These are phyloP conservation scores for Aphelinus certus DNA, from an alignment of 1,140 invertebrate species.

Conservation along the genomic window DNA sequence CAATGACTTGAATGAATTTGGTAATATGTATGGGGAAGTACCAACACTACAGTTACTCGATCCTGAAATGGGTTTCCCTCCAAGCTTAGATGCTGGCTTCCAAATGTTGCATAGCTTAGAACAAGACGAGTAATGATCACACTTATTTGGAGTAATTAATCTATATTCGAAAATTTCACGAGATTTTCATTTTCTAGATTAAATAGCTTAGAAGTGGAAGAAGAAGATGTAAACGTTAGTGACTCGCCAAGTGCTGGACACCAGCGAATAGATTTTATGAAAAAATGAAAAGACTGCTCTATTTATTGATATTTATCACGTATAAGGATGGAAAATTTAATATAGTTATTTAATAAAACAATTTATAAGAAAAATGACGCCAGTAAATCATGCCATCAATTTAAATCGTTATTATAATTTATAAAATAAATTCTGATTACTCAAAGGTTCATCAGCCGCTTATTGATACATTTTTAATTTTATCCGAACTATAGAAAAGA, in stretches of 20 bases:
- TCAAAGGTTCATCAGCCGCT: no score
- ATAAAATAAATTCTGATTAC: no score
- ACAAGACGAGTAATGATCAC: constrained; percentile 60
- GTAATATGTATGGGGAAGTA: constrained; percentile 60
- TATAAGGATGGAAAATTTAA: constrained; percentile 5
- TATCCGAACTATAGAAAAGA: background rate
- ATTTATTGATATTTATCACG: background rate
- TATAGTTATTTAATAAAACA: constrained; percentile 12
- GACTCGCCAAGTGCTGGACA: constrained; percentile 48
- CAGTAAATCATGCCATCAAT: background rate
- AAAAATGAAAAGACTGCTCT: constrained; percentile 37
- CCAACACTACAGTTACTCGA: constrained; percentile 64
- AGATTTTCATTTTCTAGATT: constrained; percentile 46
- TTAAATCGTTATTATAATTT: background rate
- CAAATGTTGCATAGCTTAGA: constrained; percentile 67
- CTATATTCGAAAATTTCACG: background rate
- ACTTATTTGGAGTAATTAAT: background rate
- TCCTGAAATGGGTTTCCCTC: constrained; percentile 63
- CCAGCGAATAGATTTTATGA: constrained; percentile 41
- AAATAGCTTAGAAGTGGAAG: constrained; percentile 58
- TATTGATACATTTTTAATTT: background rate
- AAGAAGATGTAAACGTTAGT: constrained; percentile 56
- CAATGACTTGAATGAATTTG: constrained; percentile 60
- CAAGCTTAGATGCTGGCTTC: constrained; percentile 65
- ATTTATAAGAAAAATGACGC: background rate